Evolutionary conservation across 23 tunicate species (phyloP).

Genomic region (Corella eumyota): DNA sequence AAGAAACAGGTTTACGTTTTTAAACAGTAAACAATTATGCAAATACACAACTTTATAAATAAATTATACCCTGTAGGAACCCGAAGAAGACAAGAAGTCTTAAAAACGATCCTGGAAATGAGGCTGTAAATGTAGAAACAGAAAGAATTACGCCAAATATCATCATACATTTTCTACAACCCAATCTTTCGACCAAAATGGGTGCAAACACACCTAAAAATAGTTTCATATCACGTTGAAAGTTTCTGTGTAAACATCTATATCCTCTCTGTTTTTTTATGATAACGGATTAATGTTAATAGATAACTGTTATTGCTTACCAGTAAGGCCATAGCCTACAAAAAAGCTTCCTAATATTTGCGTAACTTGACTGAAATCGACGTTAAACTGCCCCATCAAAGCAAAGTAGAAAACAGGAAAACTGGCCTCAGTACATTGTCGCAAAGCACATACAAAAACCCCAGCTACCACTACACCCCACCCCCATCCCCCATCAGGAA

Average conservation of each 20-base stretch:
- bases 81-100: background rate
- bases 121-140: background rate
- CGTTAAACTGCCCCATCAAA: background rate
- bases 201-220: conserved; percentile 2
- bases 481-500: conserved; percentile 8
- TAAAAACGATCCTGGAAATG: background rate
- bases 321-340: conserved; percentile 1
- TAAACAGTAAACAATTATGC: too few relatives aligned
- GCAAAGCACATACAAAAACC: background rate
- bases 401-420: background rate
- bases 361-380: background rate
- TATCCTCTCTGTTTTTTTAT: background rate
- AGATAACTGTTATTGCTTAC: background rate
- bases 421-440: background rate
- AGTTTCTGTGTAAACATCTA: too few relatives aligned
- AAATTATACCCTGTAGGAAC: background rate
- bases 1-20: too few relatives aligned
- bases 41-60: too few relatives aligned
- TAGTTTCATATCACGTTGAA: background rate
- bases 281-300: background rate
- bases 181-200: background rate
- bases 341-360: conserved; percentile 1
- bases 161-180: conserved; percentile 2
- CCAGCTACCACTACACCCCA: conserved; percentile 6
- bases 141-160: background rate